Conservation (phyloP, 2,888 invertebrate genomes). For the Liodrosophila aerea region DNA sequence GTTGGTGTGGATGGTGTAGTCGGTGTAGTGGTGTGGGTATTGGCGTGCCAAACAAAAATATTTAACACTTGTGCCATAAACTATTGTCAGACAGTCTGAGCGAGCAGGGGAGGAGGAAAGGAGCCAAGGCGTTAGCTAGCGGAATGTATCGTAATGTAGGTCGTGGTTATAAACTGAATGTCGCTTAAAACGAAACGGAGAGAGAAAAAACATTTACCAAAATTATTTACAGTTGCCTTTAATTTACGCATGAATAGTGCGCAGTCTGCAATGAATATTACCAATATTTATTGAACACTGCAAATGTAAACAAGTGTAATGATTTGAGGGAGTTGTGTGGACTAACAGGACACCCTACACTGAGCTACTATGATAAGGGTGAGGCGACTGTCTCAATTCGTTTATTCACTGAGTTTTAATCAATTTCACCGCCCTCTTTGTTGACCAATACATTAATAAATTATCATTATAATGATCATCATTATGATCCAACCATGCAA, state of each 20-base stretch:
- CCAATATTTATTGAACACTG: constrained; percentile 31
- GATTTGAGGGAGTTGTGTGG: neutral
- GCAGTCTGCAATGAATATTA: constrained; percentile 17
- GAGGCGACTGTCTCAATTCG: too few species aligned
- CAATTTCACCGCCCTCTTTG: too few species aligned
- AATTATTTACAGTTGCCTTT: constrained; percentile 36
- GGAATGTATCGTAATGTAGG: constrained; percentile 53
- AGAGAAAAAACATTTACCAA: constrained; percentile 27
- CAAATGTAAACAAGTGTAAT: constrained; percentile 14
- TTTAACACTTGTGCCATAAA: constrained; percentile 74
- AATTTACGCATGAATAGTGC: constrained; percentile 30
- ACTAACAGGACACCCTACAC: constrained; percentile 7
- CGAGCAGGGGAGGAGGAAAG: constrained; percentile 2
- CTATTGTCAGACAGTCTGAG: constrained; percentile 61
- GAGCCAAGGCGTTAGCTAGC: constrained; percentile 8
- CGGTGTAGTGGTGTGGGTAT: constrained; percentile 33
- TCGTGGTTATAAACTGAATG: constrained; percentile 40
- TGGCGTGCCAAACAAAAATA: constrained; percentile 75
- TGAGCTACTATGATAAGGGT: too few species aligned
- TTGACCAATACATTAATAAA: too few species aligned
- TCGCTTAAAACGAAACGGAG: constrained; percentile 4
- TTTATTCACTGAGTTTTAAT: too few species aligned
- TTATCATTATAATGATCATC: too few species aligned
- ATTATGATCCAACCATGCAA: neutral
- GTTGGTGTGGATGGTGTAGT: constrained; percentile 7